Evolutionary conservation across 92 coral and sea anemone genomes (phyloP), one percentile per base, ranked within the genome.

Genomic region (Anthopleura xanthogrammica): DNA sequence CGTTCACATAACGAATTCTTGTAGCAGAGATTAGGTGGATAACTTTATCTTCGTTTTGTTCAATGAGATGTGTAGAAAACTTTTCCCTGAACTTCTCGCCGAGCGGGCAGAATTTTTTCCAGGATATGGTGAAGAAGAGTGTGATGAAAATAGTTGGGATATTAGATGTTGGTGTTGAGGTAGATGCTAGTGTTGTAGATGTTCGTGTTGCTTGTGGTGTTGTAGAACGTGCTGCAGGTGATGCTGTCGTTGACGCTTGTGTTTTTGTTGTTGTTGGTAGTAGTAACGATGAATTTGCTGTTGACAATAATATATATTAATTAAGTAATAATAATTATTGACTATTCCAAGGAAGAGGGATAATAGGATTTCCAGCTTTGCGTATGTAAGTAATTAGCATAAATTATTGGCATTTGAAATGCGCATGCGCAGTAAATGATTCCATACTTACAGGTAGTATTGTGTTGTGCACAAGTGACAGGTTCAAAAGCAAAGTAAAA

Each of bases 1-100:
- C 41, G 80, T 89, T 86, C 19, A 89, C 39, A 57, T 60, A 89
- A 52, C 87, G 85, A 56, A 90, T 83, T 50, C 90, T 87, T 20
- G n/a, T 60, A 10, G 83, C 56, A 52, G 79, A 50, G 29, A 90
- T 84, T 12, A 29, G 3, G 36, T 57, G 55, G 52, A 68, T 23
- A 16, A 36, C 54, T 52, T 68, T 76, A 10, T 71, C 60, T 70
- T 89, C 85, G 36, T 24, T 24, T 24, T 76, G 64, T 41, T 60
- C 55, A 39, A 55, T 72, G 14, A 89, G 87, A 36, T 81, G 65
- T 12, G 16, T 60, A 0, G 93, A 83, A 11, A 68, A 29, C 7
- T 68, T 29, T 9, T 29, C 7, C 12, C 74, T 24, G 74, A 68
- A 68, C 19, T 23, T 68, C 11, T 68, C 42, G 13, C 74, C 24